Conservation (phyloP, 2,113 vertebrate species). For the Prinia subflava region DNA sequence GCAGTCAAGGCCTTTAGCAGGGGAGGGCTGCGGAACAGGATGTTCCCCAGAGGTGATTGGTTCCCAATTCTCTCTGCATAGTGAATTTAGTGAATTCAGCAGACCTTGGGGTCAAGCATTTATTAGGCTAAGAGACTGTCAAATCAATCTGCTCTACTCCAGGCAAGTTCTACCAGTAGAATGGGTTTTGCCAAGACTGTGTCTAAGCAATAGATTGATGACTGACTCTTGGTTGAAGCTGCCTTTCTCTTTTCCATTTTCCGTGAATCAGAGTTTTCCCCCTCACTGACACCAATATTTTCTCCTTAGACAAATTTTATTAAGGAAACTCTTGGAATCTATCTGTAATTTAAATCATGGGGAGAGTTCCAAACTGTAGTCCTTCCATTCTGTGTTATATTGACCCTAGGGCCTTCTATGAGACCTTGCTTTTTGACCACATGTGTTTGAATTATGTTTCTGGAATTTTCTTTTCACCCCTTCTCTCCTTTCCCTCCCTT, state of each 20-base stretch:
- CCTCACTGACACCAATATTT: conserved; percentile 33
- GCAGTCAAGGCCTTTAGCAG: conserved; percentile 69
- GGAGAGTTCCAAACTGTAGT: neutral
- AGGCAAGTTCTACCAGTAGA: conserved; percentile 57
- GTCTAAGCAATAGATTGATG: conserved; percentile 54
- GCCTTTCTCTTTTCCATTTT: conserved; percentile 53
- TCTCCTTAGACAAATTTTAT: conserved; percentile 42
- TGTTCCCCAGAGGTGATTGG: conserved; percentile 58
- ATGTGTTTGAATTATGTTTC: neutral
- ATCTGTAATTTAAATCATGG: conserved; percentile 1
- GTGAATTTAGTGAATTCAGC: conserved; percentile 68
- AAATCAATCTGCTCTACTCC: conserved; percentile 67
- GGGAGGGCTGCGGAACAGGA: conserved; percentile 47
- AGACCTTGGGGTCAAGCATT: conserved; percentile 67
- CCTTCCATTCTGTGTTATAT: neutral
- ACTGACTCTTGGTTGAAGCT: conserved; percentile 40
- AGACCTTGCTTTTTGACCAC: neutral
- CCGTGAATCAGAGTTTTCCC: conserved; percentile 2
- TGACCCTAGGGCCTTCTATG: neutral
- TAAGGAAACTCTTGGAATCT: conserved; percentile 37
- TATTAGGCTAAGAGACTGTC: conserved; percentile 72
- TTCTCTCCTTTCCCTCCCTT: neutral
- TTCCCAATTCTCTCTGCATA: conserved; percentile 63
- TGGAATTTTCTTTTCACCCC: neutral
- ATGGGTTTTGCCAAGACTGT: conserved; percentile 57